Evolutionary conservation across 1,140 invertebrate species (phyloP), one percentile per base, ranked within the genome.

Genomic region (Uloborus diversus): DNA sequence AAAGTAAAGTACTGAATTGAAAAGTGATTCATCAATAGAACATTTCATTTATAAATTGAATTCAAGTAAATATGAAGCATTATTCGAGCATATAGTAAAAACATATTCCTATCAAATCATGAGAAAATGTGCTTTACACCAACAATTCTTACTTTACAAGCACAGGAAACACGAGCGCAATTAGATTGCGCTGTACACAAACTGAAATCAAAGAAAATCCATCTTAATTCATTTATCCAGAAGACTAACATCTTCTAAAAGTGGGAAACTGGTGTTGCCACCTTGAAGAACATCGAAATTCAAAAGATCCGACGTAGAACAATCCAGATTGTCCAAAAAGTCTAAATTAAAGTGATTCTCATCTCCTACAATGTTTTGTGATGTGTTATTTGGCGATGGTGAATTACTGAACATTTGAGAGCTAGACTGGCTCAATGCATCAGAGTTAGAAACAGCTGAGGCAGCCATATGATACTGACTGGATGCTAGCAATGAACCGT

Each of bases 261-360:
- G 47, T 3, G 73, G 49, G 28, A 68, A 79, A 1, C 4, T 56
- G 3, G 61, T 35, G 51, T 13, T 33, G 28, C 25, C 64, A 42
- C 28, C 64, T 7, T 68, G 32, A 23, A 66, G 35, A 4, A 65
- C 53, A 59, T 80, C 79, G n/a, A 80, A 70, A 59, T 27, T 64
- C 17, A 80, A 33, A 9, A 80, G 59, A 66, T 70, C 79, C 0
- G 66, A 64, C 23, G 53, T 33, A 3, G 64, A 33, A 17, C 56
- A 80, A 25, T 71, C 79, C 14, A 80, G 25, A 32, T 51, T 53
- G 27, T 80, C 79, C 33, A 80, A 49, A 23, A 80, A 80, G 49
- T 80, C 79, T 28, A 79, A 59, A 47, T 59, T 79, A 25, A 78
- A 57, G 2, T 59, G 32, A 51, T 11, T 35, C 53, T 23, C 42